Evolutionary conservation across 2,113 vertebrate species (phyloP).

Genomic region (Bos indicus): DNA sequence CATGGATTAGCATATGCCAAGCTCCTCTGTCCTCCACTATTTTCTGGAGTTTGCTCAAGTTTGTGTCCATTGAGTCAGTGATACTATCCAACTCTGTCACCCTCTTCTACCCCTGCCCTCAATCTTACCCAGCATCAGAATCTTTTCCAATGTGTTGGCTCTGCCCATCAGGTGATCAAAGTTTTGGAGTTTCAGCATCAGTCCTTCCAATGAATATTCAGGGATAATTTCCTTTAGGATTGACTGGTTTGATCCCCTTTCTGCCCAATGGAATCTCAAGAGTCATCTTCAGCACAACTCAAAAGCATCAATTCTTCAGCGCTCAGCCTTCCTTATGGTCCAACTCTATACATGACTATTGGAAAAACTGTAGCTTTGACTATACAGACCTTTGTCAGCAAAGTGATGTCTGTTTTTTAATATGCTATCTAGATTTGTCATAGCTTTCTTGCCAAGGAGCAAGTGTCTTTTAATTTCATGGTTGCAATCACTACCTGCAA

Average conservation of each 20-base stretch:
- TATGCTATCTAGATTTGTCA: background rate
- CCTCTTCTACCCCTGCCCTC: background rate
- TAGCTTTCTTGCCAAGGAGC: fast-evolving
- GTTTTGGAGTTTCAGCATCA: background rate
- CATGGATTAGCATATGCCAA: fast-evolving
- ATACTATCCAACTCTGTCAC: background rate
- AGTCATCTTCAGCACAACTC: background rate
- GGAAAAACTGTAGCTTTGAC: background rate
- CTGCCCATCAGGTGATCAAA: fast-evolving
- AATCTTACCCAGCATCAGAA: background rate
- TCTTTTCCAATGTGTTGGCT: fast-evolving
- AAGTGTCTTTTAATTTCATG: background rate
- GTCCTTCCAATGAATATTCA: background rate
- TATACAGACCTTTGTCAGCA: background rate
- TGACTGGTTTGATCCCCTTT: background rate
- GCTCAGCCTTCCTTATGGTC: background rate
- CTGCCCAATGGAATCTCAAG: background rate
- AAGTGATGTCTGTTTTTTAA: background rate
- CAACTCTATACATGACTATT: background rate
- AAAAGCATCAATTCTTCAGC: fast-evolving
- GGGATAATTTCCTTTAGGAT: background rate
- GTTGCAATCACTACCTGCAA: fast-evolving
- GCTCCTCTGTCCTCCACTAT: background rate
- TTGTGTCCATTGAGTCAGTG: background rate
- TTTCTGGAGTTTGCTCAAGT: fast-evolving